These are phyloP conservation scores for Novumbra hubbsi DNA, from an alignment of 2,797 vertebrate species.

Conservation along the genomic window DNA sequence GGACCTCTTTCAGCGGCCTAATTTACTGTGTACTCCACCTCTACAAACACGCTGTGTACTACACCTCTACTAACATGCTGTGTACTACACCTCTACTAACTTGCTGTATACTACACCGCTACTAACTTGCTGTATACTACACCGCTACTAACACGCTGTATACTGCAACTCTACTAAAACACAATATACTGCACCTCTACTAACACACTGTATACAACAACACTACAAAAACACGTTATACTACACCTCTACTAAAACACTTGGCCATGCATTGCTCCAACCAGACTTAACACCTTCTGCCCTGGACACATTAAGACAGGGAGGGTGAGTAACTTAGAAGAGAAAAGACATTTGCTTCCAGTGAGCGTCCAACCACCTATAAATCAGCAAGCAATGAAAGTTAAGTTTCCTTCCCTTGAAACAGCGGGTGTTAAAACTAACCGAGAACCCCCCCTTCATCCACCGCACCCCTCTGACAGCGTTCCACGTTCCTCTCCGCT, in stretches of 20 bases:
- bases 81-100: too few species aligned
- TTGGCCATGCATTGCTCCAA: conserved; percentile 25
- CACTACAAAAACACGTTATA: too few species aligned
- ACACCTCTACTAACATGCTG: too few species aligned
- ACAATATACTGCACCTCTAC: too few species aligned
- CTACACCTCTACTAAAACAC: not conserved
- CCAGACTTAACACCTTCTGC: conserved; percentile 67
- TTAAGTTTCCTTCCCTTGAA: conserved; percentile 61
- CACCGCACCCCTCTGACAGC: conserved; percentile 26
- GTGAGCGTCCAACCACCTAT: conserved; percentile 58
- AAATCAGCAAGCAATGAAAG: conserved; percentile 75
- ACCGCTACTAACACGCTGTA: too few species aligned
- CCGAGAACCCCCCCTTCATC: conserved; percentile 52
- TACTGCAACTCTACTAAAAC: too few species aligned
- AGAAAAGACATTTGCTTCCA: conserved; percentile 59
- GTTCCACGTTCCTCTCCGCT: too few species aligned
- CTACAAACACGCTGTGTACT: too few species aligned
- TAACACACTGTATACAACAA: too few species aligned
- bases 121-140: too few species aligned
- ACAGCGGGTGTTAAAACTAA: conserved; percentile 71
- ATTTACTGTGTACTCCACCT: too few species aligned
- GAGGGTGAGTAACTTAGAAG: conserved; percentile 50
- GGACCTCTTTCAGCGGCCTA: conserved; percentile 23
- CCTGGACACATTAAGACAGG: conserved; percentile 60
- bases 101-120: too few species aligned